Percentiles rank a stretch among this genome's conserved stretches.
These are phyloP conservation scores for Heterocephalus glaber DNA, from an alignment of 2,113 vertebrate genomes.

Conservation along the genomic window DNA sequence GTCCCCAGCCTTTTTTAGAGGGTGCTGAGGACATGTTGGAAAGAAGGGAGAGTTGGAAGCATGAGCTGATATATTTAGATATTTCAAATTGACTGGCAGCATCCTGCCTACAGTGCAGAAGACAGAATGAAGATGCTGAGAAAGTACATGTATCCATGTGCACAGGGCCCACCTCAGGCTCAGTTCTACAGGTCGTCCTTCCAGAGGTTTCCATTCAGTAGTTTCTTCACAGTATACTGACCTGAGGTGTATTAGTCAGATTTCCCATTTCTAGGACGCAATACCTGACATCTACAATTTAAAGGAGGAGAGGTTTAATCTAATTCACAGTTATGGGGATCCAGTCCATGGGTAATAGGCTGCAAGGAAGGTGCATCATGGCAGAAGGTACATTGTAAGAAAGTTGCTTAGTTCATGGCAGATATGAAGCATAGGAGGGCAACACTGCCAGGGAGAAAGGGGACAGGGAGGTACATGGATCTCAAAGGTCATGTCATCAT, in stretches of 20 bases:
- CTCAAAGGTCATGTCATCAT: neutral
- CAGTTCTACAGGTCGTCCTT: neutral
- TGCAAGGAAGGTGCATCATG: neutral
- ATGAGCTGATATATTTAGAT: neutral
- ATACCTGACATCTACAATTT: neutral
- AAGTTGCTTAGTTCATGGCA: neutral
- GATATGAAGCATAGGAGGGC: neutral
- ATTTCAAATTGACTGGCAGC: neutral
- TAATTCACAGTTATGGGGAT: neutral
- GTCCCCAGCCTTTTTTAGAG: neutral
- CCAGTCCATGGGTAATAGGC: neutral
- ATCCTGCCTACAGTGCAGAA: neutral
- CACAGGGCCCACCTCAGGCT: neutral
- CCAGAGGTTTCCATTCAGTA: neutral
- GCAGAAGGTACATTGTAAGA: neutral
- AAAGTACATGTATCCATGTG: rapidly evolving
- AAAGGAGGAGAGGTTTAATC: neutral
- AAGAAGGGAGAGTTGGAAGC: neutral
- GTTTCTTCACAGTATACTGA: neutral
- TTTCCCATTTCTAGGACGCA: neutral
- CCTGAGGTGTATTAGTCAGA: neutral
- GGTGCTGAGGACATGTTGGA: neutral
- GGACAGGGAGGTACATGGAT: neutral
- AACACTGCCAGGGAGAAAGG: neutral
- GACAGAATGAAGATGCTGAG: neutral